Base-by-base conservation (phyloP, 2,888 invertebrate species). In the Scrobipalpa costella region DNA sequence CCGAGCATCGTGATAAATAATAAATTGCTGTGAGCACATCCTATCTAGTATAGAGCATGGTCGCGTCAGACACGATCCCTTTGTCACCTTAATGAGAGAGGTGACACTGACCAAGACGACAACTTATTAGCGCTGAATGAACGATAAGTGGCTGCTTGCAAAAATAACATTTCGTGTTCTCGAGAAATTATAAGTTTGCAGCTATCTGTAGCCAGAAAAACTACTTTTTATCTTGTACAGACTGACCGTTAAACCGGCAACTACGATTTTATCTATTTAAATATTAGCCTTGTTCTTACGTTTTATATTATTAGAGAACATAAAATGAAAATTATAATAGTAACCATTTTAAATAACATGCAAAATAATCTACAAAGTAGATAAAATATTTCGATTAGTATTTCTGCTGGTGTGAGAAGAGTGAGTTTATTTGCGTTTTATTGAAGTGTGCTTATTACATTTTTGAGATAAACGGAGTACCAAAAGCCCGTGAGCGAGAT, bases 31-130 rank as follows among this genome's bases (percentile, higher is more conserved):
- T 66, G 64, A 65, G 62, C 61, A 65, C 69, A 66, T 71, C 73
- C 72, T 73, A 70, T 74, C 65, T 67, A 66, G 61, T 69, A 67
- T 67, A 68, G 71, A 71, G 77, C 76, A 81, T 79, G 78, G 81
- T 76, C 85, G 80, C 80, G 77, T 68, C 73, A 68, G 64, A 68
- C 85, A 85, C 84, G 84, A 84, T 75, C 73, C 75, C 77, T 78
- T 82, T 82, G 81, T 81, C 75, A 69, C 72, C 68, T 69, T 77
- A 80, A 81, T 79, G 75, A 79, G 74, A 76, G 77, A 76, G 78
- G 80, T 82, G 74, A 74, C 73, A 74, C 67, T 66, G 68, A 67
- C 67, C 67, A 65, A 67, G 70, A 64, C 63, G 73, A 68, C 71
- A 66, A 66, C 57, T 67, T 73, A 70, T 71, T 70, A 72, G 67